Evolutionary conservation across 2,888 invertebrate species (phyloP).

Genomic region (Copidosoma aretas): DNA sequence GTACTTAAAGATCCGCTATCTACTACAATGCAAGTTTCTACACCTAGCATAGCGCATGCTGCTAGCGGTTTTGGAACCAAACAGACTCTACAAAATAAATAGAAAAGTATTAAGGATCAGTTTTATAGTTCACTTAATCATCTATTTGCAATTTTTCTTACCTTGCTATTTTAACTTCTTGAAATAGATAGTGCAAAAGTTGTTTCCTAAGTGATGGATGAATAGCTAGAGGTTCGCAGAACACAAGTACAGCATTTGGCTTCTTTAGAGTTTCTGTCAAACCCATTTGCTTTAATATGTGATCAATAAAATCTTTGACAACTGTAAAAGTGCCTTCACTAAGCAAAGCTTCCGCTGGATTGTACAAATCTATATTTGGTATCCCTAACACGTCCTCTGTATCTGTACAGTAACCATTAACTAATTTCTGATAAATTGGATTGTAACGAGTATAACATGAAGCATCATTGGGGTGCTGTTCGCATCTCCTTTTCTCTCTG

Average conservation of each 20-base stretch:
- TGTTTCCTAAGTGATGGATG: slow-evolving; percentile 58
- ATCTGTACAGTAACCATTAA: slow-evolving; percentile 61
- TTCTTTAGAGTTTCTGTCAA: slow-evolving; percentile 56
- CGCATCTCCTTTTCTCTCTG: slow-evolving; percentile 57
- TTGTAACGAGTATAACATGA: slow-evolving; percentile 55
- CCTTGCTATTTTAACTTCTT: slow-evolving; percentile 62
- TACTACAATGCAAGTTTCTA: slow-evolving; percentile 62
- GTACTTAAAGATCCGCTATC: slow-evolving; percentile 63
- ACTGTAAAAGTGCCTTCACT: slow-evolving; percentile 57
- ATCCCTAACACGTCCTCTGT: slow-evolving; percentile 58
- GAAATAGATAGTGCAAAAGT: slow-evolving; percentile 60
- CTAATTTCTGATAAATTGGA: slow-evolving; percentile 58
- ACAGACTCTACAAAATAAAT: slow-evolving; percentile 55
- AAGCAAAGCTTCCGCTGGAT: slow-evolving; percentile 60
- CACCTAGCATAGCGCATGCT: slow-evolving; percentile 58
- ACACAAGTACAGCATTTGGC: slow-evolving; percentile 60
- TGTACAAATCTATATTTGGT: slow-evolving; percentile 60
- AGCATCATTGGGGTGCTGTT: slow-evolving; percentile 53
- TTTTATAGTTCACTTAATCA: background rate
- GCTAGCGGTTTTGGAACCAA: slow-evolving; percentile 61
- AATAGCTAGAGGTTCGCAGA: slow-evolving; percentile 61
- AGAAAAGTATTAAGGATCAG: background rate
- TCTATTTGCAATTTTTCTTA: slow-evolving; percentile 36
- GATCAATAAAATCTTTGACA: slow-evolving; percentile 59
- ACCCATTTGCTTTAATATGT: slow-evolving; percentile 61